Base-by-base conservation (phyloP, 2,797 vertebrate genomes). In the Gymnopithys bicolor region DNA sequence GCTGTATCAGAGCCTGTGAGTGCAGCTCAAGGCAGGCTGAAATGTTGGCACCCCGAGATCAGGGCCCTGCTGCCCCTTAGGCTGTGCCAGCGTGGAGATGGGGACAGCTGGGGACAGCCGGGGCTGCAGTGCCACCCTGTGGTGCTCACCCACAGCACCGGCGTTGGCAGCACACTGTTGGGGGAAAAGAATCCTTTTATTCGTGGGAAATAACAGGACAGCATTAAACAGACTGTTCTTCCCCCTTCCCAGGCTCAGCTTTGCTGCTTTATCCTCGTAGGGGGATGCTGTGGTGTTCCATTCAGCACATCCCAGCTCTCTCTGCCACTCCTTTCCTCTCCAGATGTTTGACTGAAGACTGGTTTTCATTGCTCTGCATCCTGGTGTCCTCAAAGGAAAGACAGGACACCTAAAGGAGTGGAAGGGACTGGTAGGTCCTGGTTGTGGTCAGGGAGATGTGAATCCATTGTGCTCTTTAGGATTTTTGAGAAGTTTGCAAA, bases 121-220 rank as follows among this genome's bases (percentile, higher is more conserved):
- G 62, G 77, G 14, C 87, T 24, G 69, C 85, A 95, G 86, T 95
- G 97, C 81, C 97, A 96, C 95, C 97, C 27, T 83, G 97, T 92
- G 97, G 97, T 84, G 46, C 35, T 51, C 27, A 24, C 24, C 55
- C 35, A 51, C 27, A 19, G 59, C 59, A 4, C 30, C 39, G 12
- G 73, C 19, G 0, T 7, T 24, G 59, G 39, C 39, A 7, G 1
- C 9, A 6, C 37, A 3, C 8, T 39, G 2, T 9, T 8, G 32
- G 18, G 5, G 13, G 5, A 19, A 51, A 39, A 2, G 2, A 5
- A 16, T 15, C 2, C 0, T 9, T 56, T 33, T 67, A 3, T 19
- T 11, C 30, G 27, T 1, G 19, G 32, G 77, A 17, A 83, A 45
- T 52, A 32, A 25, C 33, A 28, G 8, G 3, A 3, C 0, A 14